Base-by-base conservation (phyloP, 2,888 invertebrate species). In the Drosophila mercatorum region DNA sequence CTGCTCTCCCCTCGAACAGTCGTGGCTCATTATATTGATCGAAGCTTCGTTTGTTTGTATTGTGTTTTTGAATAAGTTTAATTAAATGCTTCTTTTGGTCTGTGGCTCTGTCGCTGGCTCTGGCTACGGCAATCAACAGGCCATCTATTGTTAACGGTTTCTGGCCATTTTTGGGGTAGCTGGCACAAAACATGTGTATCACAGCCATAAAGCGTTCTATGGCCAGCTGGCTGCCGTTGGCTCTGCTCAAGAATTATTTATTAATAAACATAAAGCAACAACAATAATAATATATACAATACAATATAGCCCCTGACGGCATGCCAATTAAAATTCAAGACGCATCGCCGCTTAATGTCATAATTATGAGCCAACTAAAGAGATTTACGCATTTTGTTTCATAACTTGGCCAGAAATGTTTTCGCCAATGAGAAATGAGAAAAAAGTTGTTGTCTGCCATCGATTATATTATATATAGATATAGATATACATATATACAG, bases 301-400 rank as follows among this genome's bases (percentile, higher is more conserved):
- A 11, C 60, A 17, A 49, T 17, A 11, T 22, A 17, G 40, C 31
- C 6, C 14, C 14, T 75, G 71, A 74, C 72, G 69, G 74, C 68
- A 66, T 68, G 75, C 75, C 85, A 85, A 90, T 87, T 87, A 84
- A 90, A 89, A 87, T 87, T 81, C 86, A 88, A 81, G 80, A 75
- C 87, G 74, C 84, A 80, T 74, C 79, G 75, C 52, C 90, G 89
- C 80, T 90, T 87, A 87, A 90, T 88, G 90, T 90, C 90, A 90
- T 87, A 88, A 87, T 87, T 87, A 87, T 87, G 77, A 88, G 86
- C 87, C 84, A 85, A 88, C 85, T 86, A 86, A 89, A 88, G 85
- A 88, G 85, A 89, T 90, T 90, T 88, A 88, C 90, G 89, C 75
- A 88, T 87, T 77, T 84, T 80, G 86, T 90, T 86, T 87, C 84